Evolutionary conservation across 2,797 vertebrate genomes (phyloP).

Genomic region (Octomys mimax): DNA sequence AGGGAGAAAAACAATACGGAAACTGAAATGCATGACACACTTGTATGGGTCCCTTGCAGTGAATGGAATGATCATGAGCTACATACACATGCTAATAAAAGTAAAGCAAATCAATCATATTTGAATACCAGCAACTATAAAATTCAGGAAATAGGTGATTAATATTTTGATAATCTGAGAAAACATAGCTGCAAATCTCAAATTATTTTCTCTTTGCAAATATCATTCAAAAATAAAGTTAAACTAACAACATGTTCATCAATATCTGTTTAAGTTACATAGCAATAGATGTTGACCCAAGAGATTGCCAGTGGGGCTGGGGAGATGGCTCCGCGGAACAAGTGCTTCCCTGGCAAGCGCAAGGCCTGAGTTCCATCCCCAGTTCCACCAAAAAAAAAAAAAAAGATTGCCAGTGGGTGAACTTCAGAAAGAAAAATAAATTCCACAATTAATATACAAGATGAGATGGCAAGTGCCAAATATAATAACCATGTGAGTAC

Average conservation of each 20-base stretch:
- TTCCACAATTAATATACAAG: not conserved
- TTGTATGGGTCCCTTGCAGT: not conserved
- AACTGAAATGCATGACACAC: not conserved
- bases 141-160: not conserved
- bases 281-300: not conserved
- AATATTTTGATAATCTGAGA: not conserved
- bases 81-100: too few relatives aligned
- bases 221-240: constrained; percentile 38
- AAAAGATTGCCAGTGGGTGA: not conserved
- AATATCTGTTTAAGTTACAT: not conserved
- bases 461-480: not conserved
- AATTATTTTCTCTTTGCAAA: not conserved
- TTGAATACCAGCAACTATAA: not conserved
- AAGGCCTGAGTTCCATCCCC: too few relatives aligned
- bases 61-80: not conserved
- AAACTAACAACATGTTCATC: not conserved
- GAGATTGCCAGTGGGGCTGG: not conserved
- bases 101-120: not conserved
- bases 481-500: not conserved
- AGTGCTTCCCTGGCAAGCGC: too few relatives aligned
- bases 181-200: not conserved
- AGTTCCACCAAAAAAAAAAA: too few relatives aligned
- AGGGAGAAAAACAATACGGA: not conserved
- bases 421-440: not conserved
- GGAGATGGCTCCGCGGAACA: too few relatives aligned